Evolutionary conservation across 2,797 vertebrate species (phyloP).

Genomic region (Pseudochirops corinnae): DNA sequence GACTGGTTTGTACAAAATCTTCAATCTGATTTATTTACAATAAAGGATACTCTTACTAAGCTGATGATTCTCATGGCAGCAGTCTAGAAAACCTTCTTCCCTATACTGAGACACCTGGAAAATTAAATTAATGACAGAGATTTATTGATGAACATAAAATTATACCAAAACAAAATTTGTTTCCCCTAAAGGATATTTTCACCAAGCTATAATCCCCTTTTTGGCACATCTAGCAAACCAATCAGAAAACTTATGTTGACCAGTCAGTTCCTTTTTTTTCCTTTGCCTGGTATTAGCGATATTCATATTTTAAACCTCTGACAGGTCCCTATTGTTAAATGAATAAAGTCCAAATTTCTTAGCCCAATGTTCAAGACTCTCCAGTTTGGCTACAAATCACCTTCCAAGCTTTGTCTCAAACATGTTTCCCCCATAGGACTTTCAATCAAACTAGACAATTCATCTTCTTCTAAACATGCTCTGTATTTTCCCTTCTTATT

Average conservation of each 20-base stretch:
- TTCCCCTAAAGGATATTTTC: neutral
- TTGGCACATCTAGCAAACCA: neutral
- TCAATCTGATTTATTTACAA: slow-evolving; percentile 1
- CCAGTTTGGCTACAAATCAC: neutral
- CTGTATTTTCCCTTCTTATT: neutral
- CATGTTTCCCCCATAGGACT: neutral
- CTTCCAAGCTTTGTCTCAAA: neutral
- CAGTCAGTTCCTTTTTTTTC: neutral
- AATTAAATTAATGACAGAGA: neutral
- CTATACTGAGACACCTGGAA: neutral
- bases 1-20: slow-evolving; percentile 8
- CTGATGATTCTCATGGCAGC: neutral
- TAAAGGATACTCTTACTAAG: neutral
- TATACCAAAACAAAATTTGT: neutral
- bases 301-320: neutral
- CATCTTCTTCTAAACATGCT: neutral
- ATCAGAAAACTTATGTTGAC: neutral
- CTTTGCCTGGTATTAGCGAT: neutral
- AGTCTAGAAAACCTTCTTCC: neutral
- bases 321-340: neutral
- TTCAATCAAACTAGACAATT: neutral
- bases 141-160: neutral
- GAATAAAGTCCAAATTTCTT: neutral
- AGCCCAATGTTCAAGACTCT: neutral
- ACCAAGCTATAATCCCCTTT: neutral